Evolutionary conservation across 2,113 vertebrate species (phyloP).

Genomic region (Hyaena hyaena): DNA sequence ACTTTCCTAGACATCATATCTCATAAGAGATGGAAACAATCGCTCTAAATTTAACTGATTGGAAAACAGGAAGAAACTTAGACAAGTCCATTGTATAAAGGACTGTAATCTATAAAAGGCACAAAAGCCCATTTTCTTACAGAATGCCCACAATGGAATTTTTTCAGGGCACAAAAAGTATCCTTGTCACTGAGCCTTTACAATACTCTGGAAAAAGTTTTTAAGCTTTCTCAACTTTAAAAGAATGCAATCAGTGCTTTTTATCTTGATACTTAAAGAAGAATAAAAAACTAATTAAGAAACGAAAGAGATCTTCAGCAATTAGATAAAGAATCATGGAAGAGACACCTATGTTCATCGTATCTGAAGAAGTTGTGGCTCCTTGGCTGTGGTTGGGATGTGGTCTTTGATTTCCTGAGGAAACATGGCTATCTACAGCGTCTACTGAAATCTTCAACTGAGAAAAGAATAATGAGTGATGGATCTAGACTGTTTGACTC

Average conservation of each 20-base stretch:
- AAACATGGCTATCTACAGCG: background rate
- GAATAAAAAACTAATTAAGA: background rate
- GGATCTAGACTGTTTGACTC: background rate
- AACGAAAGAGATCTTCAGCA: background rate
- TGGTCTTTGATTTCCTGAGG: background rate
- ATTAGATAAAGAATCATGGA: background rate
- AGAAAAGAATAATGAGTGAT: background rate
- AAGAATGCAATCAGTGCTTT: slow-evolving; percentile 4
- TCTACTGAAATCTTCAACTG: background rate
- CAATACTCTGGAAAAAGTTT: slow-evolving; percentile 50
- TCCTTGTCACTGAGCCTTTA: slow-evolving; percentile 62
- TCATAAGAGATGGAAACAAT: slow-evolving; percentile 84
- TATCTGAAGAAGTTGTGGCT: background rate
- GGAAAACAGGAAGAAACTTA: slow-evolving; percentile 88
- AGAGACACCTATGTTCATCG: background rate
- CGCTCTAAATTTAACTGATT: slow-evolving; percentile 86
- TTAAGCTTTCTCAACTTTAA: slow-evolving; percentile 35
- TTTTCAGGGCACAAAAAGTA: slow-evolving; percentile 63
- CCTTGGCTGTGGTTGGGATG: rapidly evolving
- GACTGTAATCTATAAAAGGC: slow-evolving; percentile 83
- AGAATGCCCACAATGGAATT: slow-evolving; percentile 75
- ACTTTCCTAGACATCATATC: slow-evolving; percentile 83
- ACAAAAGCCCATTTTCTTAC: slow-evolving; percentile 87
- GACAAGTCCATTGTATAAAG: slow-evolving; percentile 83
- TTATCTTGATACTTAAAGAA: background rate